Evolutionary conservation across 2,888 invertebrate genomes (phyloP).

Genomic region (Pogonocherus hispidulus): DNA sequence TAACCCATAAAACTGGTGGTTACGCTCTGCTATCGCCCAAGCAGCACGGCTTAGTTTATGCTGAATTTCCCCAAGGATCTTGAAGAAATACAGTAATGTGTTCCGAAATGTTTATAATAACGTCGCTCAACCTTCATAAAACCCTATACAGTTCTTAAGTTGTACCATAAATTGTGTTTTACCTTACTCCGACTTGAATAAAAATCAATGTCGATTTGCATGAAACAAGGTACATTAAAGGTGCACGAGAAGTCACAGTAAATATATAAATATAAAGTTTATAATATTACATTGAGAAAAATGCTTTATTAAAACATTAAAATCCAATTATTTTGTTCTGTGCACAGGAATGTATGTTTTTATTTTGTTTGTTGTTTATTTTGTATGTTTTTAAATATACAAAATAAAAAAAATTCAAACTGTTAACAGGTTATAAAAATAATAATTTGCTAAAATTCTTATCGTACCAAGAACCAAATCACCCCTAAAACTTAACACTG

Average conservation of each 20-base stretch:
- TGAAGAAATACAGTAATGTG: neutral
- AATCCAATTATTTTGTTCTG: no score
- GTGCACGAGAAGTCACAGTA: neutral
- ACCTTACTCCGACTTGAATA: neutral
- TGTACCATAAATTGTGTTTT: neutral
- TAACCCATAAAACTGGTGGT: neutral
- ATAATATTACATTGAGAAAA: neutral
- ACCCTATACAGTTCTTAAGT: neutral
- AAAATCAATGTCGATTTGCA: neutral
- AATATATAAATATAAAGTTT: neutral
- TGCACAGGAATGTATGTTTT: no score
- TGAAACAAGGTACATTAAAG: neutral
- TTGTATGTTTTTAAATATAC: no score
- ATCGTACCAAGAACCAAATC: no score
- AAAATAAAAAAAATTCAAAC: no score
- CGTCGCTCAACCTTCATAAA: slow-evolving; percentile 19
- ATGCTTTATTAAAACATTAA: no score
- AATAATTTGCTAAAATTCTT: no score
- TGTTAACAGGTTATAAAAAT: no score
- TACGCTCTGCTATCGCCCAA: neutral
- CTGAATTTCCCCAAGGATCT: neutral
- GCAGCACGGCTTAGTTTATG: neutral
- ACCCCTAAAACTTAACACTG: no score
- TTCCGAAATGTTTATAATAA: neutral
- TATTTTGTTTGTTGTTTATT: no score